A percentile compares a stretch with the other conserved stretches of the same genome.
Conservation (phyloP, 2,888 invertebrate genomes). For the Taenaris catops region DNA sequence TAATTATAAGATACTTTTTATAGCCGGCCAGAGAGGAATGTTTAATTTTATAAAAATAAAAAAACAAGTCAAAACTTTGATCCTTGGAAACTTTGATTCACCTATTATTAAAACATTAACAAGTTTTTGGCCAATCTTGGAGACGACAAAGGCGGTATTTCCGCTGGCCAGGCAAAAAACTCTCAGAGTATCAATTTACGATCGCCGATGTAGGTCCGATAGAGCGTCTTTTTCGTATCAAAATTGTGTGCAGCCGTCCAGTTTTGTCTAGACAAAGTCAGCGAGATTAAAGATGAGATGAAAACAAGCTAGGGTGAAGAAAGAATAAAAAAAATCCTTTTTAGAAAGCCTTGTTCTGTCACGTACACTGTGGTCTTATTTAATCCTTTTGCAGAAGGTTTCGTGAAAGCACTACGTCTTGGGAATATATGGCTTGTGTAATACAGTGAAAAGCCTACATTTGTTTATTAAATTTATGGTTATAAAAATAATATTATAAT, state of each 20-base stretch:
- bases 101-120: conserved; percentile 16
- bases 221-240: conserved; percentile 38
- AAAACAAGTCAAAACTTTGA: too few species aligned
- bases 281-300: conserved; percentile 71
- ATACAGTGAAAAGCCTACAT: too few species aligned
- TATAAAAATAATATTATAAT: too few species aligned
- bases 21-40: too few species aligned
- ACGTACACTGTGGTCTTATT: conserved; percentile 70
- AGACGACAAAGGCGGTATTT: conserved; percentile 21
- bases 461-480: too few species aligned
- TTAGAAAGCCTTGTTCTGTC: conserved; percentile 66
- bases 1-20: too few species aligned
- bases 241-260: conserved; percentile 43
- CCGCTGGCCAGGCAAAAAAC: conserved; percentile 21
- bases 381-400: conserved; percentile 60
- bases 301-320: conserved; percentile 57
- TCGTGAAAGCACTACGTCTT: too few species aligned
- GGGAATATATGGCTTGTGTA: too few species aligned
- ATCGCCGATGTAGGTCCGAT: conserved; percentile 32
- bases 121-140: conserved; percentile 12
- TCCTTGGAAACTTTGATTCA: not conserved
- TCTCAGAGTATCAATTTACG: conserved; percentile 24
- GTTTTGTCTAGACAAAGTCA: conserved; percentile 62
- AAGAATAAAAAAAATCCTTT: conserved; percentile 66
- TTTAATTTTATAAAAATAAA: too few species aligned